phyloP scores from a whole-genome alignment of 2,797 vertebrate species.

The Masticophis lateralis region DNA sequence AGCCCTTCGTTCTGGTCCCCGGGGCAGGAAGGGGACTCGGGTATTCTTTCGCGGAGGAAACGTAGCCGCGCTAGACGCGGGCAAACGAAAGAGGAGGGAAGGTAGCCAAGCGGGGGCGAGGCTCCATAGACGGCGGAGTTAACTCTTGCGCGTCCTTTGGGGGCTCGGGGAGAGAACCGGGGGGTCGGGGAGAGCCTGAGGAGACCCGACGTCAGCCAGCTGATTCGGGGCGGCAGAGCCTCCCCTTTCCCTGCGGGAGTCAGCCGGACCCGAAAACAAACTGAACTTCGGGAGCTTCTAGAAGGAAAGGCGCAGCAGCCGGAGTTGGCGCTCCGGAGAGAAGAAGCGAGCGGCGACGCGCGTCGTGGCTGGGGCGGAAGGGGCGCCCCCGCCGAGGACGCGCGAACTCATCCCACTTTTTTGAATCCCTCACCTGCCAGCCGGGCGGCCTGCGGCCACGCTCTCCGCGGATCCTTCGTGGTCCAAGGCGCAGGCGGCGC shows the following conservation, averaged over 20 bases:
- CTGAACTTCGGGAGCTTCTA: conserved; percentile 2
- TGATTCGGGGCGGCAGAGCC: not conserved
- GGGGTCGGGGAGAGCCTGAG: not conserved
- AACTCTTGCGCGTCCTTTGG: not conserved
- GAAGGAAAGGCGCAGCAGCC: not conserved
- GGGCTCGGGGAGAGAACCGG: not conserved
- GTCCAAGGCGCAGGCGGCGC: conserved; percentile 73
- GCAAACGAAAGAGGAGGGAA: not conserved
- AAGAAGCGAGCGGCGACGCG: not conserved
- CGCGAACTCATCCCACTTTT: not conserved
- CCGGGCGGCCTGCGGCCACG: conserved; percentile 40
- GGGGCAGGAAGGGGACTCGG: not conserved
- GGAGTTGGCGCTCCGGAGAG: not conserved
- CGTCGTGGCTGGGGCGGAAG: not conserved
- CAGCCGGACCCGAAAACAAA: not conserved
- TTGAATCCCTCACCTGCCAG: conserved; percentile 32
- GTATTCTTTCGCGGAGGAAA: not conserved
- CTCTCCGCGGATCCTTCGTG: conserved; percentile 68
- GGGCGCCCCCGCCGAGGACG: not conserved
- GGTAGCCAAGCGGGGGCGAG: not conserved
- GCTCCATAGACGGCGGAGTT: not conserved
- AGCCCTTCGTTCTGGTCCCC: not conserved
- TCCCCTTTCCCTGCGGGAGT: not conserved
- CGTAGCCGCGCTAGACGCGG: not conserved
- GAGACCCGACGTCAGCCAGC: not conserved